Base-by-base conservation (phyloP, 2,888 invertebrate species). In the Brassicogethes aeneus region DNA sequence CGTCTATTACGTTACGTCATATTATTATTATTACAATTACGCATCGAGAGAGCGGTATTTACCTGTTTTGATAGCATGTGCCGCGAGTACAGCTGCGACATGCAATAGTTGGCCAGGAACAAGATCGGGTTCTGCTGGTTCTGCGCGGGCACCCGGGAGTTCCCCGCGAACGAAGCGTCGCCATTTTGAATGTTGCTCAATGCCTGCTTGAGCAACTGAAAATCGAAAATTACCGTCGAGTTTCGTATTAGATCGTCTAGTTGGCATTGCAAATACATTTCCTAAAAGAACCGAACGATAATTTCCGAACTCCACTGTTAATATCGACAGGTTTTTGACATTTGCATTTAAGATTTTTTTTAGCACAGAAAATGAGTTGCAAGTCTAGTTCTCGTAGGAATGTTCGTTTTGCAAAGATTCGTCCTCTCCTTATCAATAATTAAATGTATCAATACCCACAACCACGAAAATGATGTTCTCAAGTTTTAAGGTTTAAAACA, bases 11-110 rank as follows among this genome's bases (percentile, higher is more conserved):
- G n/a, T n/a, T n/a, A n/a, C n/a, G n/a, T n/a, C n/a, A n/a, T n/a
- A n/a, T n/a, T n/a, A n/a, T n/a, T n/a, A n/a, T n/a, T n/a, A n/a
- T n/a, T n/a, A n/a, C n/a, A n/a, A n/a, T 82, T 82, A 16, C 83
- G 79, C 85, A 87, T 86, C 61, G 81, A 82, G 13, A 86, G 87
- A 13, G 87, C 86, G 17, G 79, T 81, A 65, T 86, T 23, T 23
- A 23, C 23, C 48, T 76, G 76, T 56, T 76, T 77, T 44, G 74
- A 71, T 15, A 79, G 62, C 17, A 80, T 72, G 57, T 79, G 79
- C 34, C 81, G 73, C 42, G 80, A 77, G 62, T 80, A 82, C 44
- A 84, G 63, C 60, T 81, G 82, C 13, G 81, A 80, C 74, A 82
- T 79, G 65, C 85, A 85, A 61, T 84, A 85, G 62, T 85, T 85